Evolutionary conservation across 2,797 vertebrate species (phyloP).

Genomic region (Brachymystax lenok): DNA sequence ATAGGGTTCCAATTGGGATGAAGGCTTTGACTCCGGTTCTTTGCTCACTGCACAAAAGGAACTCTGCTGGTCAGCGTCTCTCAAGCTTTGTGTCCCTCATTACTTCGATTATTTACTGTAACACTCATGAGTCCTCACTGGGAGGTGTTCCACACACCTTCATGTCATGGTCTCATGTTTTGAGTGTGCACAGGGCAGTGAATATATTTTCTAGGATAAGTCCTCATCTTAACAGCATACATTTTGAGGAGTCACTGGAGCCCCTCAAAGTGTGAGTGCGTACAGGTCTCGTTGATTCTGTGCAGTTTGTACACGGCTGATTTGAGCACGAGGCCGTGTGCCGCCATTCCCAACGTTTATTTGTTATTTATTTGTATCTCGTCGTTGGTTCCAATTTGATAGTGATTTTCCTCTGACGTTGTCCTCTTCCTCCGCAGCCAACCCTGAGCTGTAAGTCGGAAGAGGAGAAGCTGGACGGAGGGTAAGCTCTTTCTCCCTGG

Average conservation of each 20-base stretch:
- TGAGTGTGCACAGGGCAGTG: neutral
- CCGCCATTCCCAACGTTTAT: neutral
- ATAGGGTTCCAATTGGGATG: too few species aligned
- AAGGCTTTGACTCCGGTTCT: neutral
- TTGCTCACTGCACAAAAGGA: neutral
- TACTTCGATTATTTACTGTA: neutral
- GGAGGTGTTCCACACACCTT: neutral
- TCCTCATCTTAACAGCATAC: too few species aligned
- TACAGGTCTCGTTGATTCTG: neutral
- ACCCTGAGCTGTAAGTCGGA: slow-evolving; percentile 73
- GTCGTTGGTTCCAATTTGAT: slow-evolving; percentile 21
- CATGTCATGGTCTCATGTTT: neutral
- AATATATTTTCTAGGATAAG: too few species aligned
- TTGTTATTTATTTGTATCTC: neutral
- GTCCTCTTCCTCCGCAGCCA: slow-evolving; percentile 63
- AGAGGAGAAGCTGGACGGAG: slow-evolving; percentile 76
- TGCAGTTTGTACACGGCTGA: neutral
- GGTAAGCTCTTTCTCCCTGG: slow-evolving; percentile 65
- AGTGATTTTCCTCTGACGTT: slow-evolving; percentile 43
- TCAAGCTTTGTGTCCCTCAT: neutral
- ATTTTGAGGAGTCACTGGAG: neutral
- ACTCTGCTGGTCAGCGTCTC: neutral
- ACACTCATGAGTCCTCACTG: neutral
- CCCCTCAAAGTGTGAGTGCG: neutral
- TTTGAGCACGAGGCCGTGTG: neutral